Conservation (phyloP, 2,888 invertebrate genomes). For the Cosmia trapezina region DNA sequence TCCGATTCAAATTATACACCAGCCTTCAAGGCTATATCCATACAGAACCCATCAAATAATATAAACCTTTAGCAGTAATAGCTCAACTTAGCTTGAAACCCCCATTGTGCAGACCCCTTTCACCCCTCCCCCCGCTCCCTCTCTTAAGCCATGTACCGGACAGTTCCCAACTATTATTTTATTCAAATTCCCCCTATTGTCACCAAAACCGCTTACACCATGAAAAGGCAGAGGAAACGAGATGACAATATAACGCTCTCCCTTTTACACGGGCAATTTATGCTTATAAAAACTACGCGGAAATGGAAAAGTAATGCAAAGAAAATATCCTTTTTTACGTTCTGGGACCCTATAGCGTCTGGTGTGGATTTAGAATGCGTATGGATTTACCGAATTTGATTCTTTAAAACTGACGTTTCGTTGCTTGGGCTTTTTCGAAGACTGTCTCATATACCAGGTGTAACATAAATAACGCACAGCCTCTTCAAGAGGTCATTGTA, state of each 20-base stretch:
- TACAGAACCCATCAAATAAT: conserved; percentile 73
- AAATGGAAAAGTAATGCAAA: conserved; percentile 63
- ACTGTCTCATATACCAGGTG: too few relatives aligned
- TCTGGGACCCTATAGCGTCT: conserved; percentile 35
- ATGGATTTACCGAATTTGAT: conserved; percentile 38
- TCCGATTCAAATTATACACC: neutral
- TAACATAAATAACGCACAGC: too few relatives aligned
- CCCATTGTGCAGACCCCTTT: conserved; percentile 73
- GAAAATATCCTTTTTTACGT: conserved; percentile 53
- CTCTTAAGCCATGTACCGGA: conserved; percentile 73
- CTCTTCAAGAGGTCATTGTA: too few relatives aligned
- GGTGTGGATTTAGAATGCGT: conserved; percentile 38
- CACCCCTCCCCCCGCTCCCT: conserved; percentile 54
- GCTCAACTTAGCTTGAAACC: conserved; percentile 69
- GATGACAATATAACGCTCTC: conserved; percentile 48
- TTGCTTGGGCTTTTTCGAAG: too few relatives aligned
- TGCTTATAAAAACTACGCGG: conserved; percentile 60
- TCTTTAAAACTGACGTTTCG: neutral
- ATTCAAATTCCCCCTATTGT: conserved; percentile 83
- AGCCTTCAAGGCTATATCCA: conserved; percentile 4
- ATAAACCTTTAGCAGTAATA: conserved; percentile 67
- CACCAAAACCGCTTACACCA: conserved; percentile 68
- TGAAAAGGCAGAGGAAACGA: conserved; percentile 65
- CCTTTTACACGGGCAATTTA: conserved; percentile 52
- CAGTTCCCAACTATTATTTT: conserved; percentile 84